phyloP scores from a whole-genome alignment of 2,797 vertebrate species.

The Hemitrygon akajei region DNA sequence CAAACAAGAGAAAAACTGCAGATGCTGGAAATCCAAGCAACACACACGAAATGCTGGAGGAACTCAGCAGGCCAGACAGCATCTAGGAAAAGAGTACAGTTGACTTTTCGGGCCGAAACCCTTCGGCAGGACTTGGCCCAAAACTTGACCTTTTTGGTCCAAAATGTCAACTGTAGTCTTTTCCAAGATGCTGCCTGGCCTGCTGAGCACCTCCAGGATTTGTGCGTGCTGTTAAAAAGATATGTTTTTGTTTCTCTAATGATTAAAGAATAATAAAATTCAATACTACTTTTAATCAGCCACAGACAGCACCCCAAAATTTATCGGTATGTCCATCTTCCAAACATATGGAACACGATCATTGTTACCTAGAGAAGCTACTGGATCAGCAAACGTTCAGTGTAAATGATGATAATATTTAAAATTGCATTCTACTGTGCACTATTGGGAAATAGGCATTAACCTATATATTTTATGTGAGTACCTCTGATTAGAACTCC shows the following conservation, averaged over 20 bases:
- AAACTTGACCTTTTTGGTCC: too few species aligned
- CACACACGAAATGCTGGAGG: too few species aligned
- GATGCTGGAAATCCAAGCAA: too few species aligned
- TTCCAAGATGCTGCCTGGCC: too few species aligned
- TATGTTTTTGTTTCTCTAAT: neutral
- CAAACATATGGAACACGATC: neutral
- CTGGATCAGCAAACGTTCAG: neutral
- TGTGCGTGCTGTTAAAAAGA: neutral
- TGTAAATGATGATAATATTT: neutral
- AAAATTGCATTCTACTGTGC: neutral
- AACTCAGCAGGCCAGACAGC: too few species aligned
- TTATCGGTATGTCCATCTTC: neutral
- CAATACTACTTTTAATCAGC: neutral
- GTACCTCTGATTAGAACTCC: too few species aligned
- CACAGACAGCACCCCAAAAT: neutral
- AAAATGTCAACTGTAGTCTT: too few species aligned
- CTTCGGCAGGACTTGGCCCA: too few species aligned
- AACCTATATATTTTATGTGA: neutral
- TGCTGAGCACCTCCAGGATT: too few species aligned
- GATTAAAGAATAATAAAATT: neutral
- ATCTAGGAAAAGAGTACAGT: too few species aligned
- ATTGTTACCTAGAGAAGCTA: neutral
- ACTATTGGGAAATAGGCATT: neutral
- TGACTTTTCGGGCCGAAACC: too few species aligned
- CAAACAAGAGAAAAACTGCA: too few species aligned